Conservation (phyloP, 2,888 invertebrate species). For the Malachius bipustulatus region DNA sequence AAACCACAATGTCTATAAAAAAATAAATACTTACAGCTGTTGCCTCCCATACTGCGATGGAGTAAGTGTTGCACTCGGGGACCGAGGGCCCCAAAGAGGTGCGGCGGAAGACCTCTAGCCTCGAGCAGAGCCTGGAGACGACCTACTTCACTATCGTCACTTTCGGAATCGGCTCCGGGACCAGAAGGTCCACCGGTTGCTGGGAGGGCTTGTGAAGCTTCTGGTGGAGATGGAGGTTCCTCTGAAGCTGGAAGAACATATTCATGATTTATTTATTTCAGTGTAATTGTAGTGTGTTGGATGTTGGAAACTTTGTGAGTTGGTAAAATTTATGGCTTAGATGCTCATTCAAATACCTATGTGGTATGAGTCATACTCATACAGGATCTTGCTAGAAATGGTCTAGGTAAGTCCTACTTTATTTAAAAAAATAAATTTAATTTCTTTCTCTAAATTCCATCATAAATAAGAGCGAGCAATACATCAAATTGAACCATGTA, state of each 20-base stretch:
- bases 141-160: constrained; percentile 92
- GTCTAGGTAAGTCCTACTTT: too few species aligned
- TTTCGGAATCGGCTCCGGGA: constrained; percentile 52
- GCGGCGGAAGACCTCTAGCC: constrained; percentile 91
- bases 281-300: neutral
- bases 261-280: too few species aligned
- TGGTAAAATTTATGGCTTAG: too few species aligned
- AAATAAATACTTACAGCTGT: constrained; percentile 45
- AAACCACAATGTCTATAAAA: neutral
- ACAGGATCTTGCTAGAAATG: too few species aligned
- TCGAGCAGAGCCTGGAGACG: constrained; percentile 88
- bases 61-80: constrained; percentile 93
- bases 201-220: constrained; percentile 33
- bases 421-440: too few species aligned
- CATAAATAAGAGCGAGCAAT: too few species aligned
- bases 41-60: constrained; percentile 86
- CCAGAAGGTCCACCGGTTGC: constrained; percentile 31
- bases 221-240: constrained; percentile 35
- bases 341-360: too few species aligned
- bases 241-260: constrained; percentile 28
- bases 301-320: too few species aligned
- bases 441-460: too few species aligned
- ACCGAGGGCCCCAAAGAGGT: constrained; percentile 88
- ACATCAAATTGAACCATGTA: too few species aligned
- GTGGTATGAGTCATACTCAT: too few species aligned